phyloP scores from a whole-genome alignment of 2,888 invertebrate species.

The Caenorhabditis becei region DNA sequence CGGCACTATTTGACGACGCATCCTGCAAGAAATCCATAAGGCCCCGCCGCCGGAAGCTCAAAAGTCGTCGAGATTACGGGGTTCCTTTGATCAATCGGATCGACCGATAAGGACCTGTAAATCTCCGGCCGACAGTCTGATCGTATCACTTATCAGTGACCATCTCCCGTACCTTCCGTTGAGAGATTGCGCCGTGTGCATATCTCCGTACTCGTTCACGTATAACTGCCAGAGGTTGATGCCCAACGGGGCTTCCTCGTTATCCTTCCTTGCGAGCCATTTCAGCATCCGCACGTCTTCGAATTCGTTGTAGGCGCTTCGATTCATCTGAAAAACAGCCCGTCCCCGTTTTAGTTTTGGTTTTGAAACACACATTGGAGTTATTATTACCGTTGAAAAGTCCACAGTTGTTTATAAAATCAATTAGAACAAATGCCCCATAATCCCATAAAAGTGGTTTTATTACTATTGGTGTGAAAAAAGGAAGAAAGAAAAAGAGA shows the following conservation, averaged over 20 bases:
- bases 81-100: too few relatives aligned
- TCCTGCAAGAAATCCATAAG: conserved; percentile 15
- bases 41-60: not conserved
- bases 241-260: not conserved
- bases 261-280: conserved; percentile 24
- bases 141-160: too few relatives aligned
- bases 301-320: not conserved
- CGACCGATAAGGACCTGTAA: not conserved
- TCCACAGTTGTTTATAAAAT: conserved; percentile 21
- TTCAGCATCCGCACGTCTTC: conserved; percentile 42
- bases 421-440: conserved; percentile 11
- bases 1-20: conserved; percentile 28
- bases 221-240: conserved; percentile 14
- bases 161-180: conserved; percentile 28
- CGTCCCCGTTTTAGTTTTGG: too few relatives aligned
- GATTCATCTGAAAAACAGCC: conserved; percentile 24
- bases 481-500: conserved; percentile 18
- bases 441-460: conserved; percentile 41
- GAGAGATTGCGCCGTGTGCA: conserved; percentile 21
- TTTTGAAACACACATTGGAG: not conserved
- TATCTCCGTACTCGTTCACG: not conserved
- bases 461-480: conserved; percentile 31
- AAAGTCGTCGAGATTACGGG: too few relatives aligned
- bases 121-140: too few relatives aligned
- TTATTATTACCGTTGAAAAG: conserved; percentile 22